Evolutionary conservation across 1,140 invertebrate genomes (phyloP).

Genomic region (Musca domestica): DNA sequence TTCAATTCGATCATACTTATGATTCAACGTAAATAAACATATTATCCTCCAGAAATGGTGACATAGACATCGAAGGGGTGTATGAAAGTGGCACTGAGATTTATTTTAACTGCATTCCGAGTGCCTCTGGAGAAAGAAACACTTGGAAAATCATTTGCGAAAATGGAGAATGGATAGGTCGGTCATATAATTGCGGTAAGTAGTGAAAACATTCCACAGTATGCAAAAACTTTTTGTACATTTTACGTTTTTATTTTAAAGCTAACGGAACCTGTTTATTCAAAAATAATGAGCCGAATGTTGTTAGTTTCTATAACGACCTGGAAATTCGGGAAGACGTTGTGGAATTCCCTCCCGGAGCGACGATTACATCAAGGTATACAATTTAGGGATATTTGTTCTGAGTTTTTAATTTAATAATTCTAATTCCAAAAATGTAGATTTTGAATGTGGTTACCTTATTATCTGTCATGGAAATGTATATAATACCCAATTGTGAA

Average conservation of each 20-base stretch:
- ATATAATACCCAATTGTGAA: no score
- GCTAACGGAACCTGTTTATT: slow-evolving; percentile 74
- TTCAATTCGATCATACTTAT: neutral
- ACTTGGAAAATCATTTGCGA: slow-evolving; percentile 82
- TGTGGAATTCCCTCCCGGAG: slow-evolving; percentile 73
- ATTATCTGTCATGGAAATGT: no score
- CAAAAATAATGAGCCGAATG: slow-evolving; percentile 72
- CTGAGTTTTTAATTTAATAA: no score
- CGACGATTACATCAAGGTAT: slow-evolving; percentile 66
- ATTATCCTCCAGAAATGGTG: slow-evolving; percentile 36
- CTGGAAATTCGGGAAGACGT: slow-evolving; percentile 70
- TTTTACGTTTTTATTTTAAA: slow-evolving; percentile 21
- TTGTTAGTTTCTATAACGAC: slow-evolving; percentile 77
- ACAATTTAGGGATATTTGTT: no score
- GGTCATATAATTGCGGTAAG: slow-evolving; percentile 71
- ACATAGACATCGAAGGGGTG: slow-evolving; percentile 53
- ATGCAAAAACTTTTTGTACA: neutral
- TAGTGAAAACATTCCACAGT: neutral
- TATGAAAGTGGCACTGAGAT: slow-evolving; percentile 79
- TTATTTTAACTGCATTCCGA: slow-evolving; percentile 76
- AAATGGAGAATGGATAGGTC: slow-evolving; percentile 77
- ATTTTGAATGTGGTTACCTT: no score
- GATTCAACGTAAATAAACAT: neutral
- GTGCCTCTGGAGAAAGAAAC: slow-evolving; percentile 73
- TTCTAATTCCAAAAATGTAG: no score